Evolutionary conservation across 2,888 invertebrate genomes (phyloP), one percentile per base, ranked within the genome.

Genomic region (Geotrupes spiniger): DNA sequence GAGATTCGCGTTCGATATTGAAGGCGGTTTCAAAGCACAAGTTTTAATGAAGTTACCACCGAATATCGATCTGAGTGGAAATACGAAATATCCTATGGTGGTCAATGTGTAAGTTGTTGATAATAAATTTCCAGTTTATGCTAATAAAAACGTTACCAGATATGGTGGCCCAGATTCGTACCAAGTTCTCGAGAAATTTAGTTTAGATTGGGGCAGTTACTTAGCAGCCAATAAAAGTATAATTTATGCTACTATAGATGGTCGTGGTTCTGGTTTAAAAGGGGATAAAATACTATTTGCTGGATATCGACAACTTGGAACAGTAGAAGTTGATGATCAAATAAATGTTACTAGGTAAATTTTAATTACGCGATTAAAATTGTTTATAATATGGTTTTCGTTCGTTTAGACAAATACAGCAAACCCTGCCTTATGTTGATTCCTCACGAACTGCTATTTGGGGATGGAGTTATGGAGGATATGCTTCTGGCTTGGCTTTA

Each of bases 401-500:
- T 42, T 50, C 50, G 70, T 67, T 6, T 67, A 87, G 85, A 63
- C 76, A 80, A 62, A 76, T 86, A 2, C 87, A 89, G 60, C 69
- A 83, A 39, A 78, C 76, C 41, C 74, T 83, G 10, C 69, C 78
- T 1, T 95, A 84, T 74, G 81, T 97, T 50, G 94, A 96, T 74
- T 72, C 77, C 2, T 79, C 81, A 41, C 84, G 87, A 60, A 89
- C 92, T 0, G 95, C 91, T 37, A 94, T 98, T 63, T 97, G 95
- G 95, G 98, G 98, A 44, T 97, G 96, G 97, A 95, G 95, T 62
- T 98, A 97, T 73, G 98, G 98, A 9, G 98, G 97, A 1, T 97
- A 92, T 73, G 90, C 92, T 0, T 83, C 95, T 1, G 89, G 90
- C 2, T 85, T 93, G 77, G 89, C 88, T 1, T 76, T 97, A 52